These are phyloP conservation scores for Pipistrellus kuhlii DNA, from an alignment of 2,797 vertebrate species.

Conservation along the genomic window DNA sequence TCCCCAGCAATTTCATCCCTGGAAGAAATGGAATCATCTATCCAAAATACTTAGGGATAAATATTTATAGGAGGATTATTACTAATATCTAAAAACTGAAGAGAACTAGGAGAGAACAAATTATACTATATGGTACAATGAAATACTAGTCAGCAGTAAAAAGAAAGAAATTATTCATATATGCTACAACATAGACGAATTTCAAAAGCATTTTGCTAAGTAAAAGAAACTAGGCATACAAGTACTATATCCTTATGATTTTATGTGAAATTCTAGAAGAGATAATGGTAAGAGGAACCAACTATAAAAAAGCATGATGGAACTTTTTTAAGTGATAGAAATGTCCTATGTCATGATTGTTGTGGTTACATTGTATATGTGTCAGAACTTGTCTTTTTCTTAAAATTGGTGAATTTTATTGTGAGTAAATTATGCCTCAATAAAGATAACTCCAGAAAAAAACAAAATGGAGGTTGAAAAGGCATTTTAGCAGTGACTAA, in stretches of 20 bases:
- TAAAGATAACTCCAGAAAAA: constrained; percentile 13
- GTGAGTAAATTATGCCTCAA: neutral
- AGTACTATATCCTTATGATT: neutral
- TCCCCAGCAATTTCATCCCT: neutral
- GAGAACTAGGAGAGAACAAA: constrained; percentile 27
- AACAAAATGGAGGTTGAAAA: constrained; percentile 29
- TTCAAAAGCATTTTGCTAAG: neutral
- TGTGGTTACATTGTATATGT: neutral
- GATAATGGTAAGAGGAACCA: neutral
- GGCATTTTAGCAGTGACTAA: neutral
- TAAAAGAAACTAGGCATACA: neutral
- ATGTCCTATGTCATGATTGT: neutral
- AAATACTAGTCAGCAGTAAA: neutral
- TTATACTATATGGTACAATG: neutral
- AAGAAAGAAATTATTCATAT: neutral
- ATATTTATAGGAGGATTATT: constrained; percentile 6
- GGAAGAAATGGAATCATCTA: neutral
- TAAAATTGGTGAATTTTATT: constrained; percentile 26
- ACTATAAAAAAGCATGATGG: neutral
- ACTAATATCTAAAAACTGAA: constrained; percentile 22
- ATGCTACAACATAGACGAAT: neutral
- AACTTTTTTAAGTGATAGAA: neutral
- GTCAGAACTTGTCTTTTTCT: neutral
- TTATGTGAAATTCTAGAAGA: constrained; percentile 26
- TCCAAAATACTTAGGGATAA: neutral